phyloP scores from a whole-genome alignment of 2,113 vertebrate species.

The Stegastes partitus region DNA sequence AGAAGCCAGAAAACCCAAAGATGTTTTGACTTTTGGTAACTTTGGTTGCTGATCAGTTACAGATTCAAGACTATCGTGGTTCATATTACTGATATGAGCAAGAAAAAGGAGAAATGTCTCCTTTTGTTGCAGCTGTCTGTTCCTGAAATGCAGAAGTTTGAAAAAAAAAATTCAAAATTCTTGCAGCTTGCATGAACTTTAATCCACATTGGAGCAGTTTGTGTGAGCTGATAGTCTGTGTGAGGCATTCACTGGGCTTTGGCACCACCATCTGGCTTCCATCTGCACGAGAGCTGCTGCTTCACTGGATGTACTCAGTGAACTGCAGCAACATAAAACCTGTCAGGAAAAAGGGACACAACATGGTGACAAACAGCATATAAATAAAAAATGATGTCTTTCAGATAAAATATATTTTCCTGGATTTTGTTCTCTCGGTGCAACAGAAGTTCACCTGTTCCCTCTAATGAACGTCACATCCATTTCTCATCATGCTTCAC shows the following conservation, averaged over 20 bases:
- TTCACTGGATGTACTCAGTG: no score
- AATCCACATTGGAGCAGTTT: background rate
- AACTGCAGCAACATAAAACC: no score
- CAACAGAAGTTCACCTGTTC: conserved; percentile 3
- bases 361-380: background rate
- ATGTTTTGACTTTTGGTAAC: background rate
- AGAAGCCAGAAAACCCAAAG: conserved; percentile 20
- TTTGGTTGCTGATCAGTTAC: no score
- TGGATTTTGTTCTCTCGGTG: background rate
- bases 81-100: no score
- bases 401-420: background rate
- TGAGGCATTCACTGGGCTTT: conserved; percentile 16
- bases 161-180: background rate
- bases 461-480: background rate
- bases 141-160: background rate
- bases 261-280: conserved; percentile 23
- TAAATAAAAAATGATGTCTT: background rate
- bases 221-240: background rate
- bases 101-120: background rate
- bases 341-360: no score
- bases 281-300: background rate
- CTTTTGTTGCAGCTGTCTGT: background rate
- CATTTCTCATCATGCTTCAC: background rate
- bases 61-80: no score
- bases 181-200: background rate